phyloP scores from a whole-genome alignment of 64 coral and sea anemone genomes.

The Astreopora myriophthalma region DNA sequence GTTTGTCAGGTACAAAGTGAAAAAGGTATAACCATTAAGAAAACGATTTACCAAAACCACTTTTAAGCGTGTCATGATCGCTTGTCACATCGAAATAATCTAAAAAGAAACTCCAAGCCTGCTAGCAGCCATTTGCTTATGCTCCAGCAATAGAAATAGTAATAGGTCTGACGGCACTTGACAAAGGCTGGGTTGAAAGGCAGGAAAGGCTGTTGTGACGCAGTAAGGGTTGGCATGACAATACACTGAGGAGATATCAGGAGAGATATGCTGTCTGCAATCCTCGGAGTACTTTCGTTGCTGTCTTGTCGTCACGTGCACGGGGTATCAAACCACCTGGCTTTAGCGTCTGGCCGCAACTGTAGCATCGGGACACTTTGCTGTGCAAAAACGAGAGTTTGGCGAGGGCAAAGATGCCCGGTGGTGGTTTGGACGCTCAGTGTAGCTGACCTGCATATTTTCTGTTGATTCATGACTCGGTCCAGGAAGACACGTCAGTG shows the following conservation, averaged over 20 bases:
- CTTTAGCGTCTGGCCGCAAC: background rate
- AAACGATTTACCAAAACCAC: background rate
- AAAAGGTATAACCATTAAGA: background rate
- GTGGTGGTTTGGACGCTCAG: conserved; percentile 10
- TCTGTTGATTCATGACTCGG: background rate
- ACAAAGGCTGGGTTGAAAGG: background rate
- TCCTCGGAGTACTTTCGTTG: conserved; percentile 2
- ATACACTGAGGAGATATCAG: conserved; percentile 13
- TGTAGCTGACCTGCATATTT: background rate
- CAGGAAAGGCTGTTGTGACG: background rate
- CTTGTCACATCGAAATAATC: background rate
- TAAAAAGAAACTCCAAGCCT: background rate
- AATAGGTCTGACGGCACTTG: background rate
- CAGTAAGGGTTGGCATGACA: conserved; percentile 1
- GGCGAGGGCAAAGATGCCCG: conserved; percentile 13
- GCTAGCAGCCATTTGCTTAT: background rate
- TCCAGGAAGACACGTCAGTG: background rate
- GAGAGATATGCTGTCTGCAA: background rate
- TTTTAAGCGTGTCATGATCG: background rate
- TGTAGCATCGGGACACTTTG: conserved; percentile 21
- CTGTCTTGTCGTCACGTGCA: conserved; percentile 1
- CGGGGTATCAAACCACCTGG: background rate
- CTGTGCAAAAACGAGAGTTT: background rate
- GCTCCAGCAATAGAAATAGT: background rate
- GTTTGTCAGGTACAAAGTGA: background rate